Evolutionary conservation across 2,888 invertebrate genomes (phyloP), one percentile per base, ranked within the genome.

Genomic region (Maniola hyperantus): DNA sequence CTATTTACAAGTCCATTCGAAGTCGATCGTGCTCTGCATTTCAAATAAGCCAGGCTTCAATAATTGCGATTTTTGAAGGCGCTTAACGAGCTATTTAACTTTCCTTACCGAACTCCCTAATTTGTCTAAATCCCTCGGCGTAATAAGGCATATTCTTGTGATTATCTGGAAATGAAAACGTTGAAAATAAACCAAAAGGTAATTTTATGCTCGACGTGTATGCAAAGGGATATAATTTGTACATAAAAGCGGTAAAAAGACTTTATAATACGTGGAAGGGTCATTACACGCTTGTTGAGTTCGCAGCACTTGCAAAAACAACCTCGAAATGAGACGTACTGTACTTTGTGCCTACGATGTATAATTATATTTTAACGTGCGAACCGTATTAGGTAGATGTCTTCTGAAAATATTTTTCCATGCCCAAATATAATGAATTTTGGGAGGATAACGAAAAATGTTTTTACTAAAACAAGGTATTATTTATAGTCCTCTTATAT

Each of bases 271-370:
- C 81, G 80, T 80, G 81, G 77, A 84, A 87, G 87, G 83, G 85
- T 83, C 88, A 85, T 89, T 86, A 87, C 82, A 87, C 84, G 88
- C 80, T 76, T 82, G 80, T 89, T 89, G 85, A 87, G 79, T 83
- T 84, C 83, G 79, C 85, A 80, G 85, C 85, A 86, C 83, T 86
- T 85, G 83, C 81, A 83, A 82, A 85, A 83, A 85, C 79, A 83
- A 84, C 80, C 78, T 82, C 76, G 75, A 80, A 81, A 82, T 78
- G 80, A 72, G 73, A 75, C 73, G 73, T 65, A 72, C 71, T 72
- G 67, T 71, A 70, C 71, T 71, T 71, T 72, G 71, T 68, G 58
- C 68, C 68, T 65, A 66, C 65, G 61, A 26, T 26, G 67, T 71
- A 70, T 67, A 71, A 54, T 70, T 68, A 71, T n/a, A n/a, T n/a